Percentiles rank a stretch among this genome's conserved stretches.
These are phyloP conservation scores for Anas georgica DNA, from an alignment of 2,797 vertebrate genomes.

Conservation along the genomic window DNA sequence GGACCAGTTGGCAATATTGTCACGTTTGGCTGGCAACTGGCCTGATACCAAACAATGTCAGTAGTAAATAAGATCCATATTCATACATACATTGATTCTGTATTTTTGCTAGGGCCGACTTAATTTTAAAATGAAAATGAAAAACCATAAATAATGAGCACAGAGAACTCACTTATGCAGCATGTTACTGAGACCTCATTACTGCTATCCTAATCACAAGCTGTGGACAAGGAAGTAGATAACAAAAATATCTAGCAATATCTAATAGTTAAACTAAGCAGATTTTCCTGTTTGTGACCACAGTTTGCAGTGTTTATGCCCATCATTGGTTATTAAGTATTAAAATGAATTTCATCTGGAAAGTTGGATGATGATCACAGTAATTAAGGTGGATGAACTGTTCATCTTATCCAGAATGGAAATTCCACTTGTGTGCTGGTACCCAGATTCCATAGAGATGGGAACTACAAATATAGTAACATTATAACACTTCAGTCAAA, in stretches of 20 bases:
- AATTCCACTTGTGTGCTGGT: conserved; percentile 16
- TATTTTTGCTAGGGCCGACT: not conserved
- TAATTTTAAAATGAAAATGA: not conserved
- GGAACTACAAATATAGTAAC: conserved; percentile 17
- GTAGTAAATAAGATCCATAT: not conserved
- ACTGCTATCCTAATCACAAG: not conserved
- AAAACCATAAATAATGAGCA: not conserved
- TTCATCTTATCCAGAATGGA: not conserved
- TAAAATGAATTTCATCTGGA: not conserved
- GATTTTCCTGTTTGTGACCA: not conserved
- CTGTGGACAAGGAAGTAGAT: not conserved
- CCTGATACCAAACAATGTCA: not conserved
- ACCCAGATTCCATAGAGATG: not conserved
- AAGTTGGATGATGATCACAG: not conserved
- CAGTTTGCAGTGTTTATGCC: not conserved
- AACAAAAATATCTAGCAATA: not conserved
- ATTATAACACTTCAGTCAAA: conserved; percentile 27
- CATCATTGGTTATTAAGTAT: not conserved
- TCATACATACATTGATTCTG: not conserved
- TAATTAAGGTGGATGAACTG: not conserved
- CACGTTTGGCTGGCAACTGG: not conserved
- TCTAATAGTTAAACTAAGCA: not conserved
- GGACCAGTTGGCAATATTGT: not conserved
- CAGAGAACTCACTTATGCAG: not conserved
- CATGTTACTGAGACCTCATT: not conserved